These are phyloP conservation scores for Simalia tracyae DNA, from an alignment of 2,797 vertebrate genomes.

Conservation along the genomic window DNA sequence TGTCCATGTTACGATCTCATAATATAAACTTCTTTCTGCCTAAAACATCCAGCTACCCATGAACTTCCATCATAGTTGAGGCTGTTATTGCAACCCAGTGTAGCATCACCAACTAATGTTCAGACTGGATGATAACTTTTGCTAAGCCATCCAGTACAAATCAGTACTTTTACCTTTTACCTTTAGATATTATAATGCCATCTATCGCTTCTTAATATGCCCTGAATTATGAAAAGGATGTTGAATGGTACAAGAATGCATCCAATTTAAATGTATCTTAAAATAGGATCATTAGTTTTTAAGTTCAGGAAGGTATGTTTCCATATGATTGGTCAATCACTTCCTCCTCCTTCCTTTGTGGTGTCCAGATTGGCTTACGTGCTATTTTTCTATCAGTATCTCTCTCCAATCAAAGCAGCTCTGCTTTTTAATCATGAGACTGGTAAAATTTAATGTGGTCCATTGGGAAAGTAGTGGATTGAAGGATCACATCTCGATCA, in stretches of 20 bases:
- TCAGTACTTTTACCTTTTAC: too few species aligned
- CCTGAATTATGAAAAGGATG: not conserved
- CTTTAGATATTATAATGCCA: not conserved
- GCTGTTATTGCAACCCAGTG: slow-evolving; percentile 24
- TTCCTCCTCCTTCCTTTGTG: not conserved
- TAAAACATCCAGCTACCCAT: not conserved
- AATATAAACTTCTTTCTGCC: not conserved
- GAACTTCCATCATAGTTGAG: not conserved
- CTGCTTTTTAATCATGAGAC: not conserved
- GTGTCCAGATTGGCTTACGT: not conserved
- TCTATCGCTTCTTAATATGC: not conserved
- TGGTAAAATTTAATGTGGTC: not conserved
- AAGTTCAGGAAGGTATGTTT: not conserved
- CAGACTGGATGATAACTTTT: not conserved
- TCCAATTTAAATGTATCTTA: not conserved
- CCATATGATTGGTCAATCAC: not conserved
- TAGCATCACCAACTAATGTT: not conserved
- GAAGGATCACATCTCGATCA: too few species aligned
- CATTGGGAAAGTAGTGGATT: not conserved
- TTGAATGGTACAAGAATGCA: not conserved
- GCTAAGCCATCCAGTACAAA: not conserved
- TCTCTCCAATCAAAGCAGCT: not conserved
- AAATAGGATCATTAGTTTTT: not conserved
- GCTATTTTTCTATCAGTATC: not conserved
- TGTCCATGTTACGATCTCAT: not conserved